Evolutionary conservation across 2,797 vertebrate genomes (phyloP), one percentile per base, ranked within the genome.

Genomic region (Cyclura pinguis): DNA sequence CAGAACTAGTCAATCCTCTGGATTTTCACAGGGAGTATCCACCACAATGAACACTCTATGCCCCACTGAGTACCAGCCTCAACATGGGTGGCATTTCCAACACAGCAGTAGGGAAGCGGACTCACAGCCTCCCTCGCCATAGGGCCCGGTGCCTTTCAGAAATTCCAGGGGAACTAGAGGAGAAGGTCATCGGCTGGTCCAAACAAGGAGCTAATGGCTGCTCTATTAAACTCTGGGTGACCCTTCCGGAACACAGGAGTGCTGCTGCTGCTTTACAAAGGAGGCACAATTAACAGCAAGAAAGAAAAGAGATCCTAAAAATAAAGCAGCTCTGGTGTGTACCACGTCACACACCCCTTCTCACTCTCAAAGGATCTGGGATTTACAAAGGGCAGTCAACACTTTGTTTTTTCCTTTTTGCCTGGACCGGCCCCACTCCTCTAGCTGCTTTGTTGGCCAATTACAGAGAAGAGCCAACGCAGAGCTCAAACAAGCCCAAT

Each of bases 151-250:
- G 50, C 12, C 1, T 78, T 84, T 18, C 10, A 42, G 35, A n/a
- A 29, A 87, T 87, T 55, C 18, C 80, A 69, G 18, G 35, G 52
- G 38, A 86, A 86, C 89, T 14, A 72, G 9, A 42, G 50, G 87
- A 91, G 88, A 16, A 35, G 55, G 85, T 89, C 83, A 0, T 69
- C 85, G 92, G 94, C 94, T 92, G 92, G 91, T 88, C 87, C 93
- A 82, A 90, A 35, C 59, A 92, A 91, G 92, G 92, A 90, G 88
- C 80, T 14, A 4, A 86, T 93, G 91, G 90, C 0, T 96, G 95
- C 95, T 94, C 96, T 77, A 91, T 94, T 96, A 96, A 96, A 96
- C 96, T 96, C 93, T 86, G 67, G 80, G 89, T 95, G 96, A 96
- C 95, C 93, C 92, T 91, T 32, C 0, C 69, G 1, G 0, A 91